Conservation (phyloP, 2,797 vertebrate species). For the Mormyrops boulengeri region DNA sequence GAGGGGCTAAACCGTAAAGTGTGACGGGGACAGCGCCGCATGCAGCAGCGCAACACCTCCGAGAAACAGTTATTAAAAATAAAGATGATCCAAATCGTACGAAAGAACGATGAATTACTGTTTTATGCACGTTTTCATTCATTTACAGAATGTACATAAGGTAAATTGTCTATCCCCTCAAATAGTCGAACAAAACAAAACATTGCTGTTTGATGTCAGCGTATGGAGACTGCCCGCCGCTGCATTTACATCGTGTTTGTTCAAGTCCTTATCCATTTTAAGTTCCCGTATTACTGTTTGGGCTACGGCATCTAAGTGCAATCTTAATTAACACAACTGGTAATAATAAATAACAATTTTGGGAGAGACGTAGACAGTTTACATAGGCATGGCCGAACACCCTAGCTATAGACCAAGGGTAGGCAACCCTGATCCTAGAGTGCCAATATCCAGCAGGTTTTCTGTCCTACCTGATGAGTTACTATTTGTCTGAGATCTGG, state of each 20-base stretch:
- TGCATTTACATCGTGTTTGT: background rate
- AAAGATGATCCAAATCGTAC: background rate
- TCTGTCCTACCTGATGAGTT: background rate
- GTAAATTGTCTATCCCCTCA: background rate
- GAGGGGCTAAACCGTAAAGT: background rate
- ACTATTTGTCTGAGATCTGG: background rate
- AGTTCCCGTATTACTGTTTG: background rate
- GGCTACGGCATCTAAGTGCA: background rate
- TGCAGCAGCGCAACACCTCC: background rate
- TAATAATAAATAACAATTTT: background rate
- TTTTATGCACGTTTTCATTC: background rate
- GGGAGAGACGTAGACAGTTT: background rate
- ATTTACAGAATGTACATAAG: background rate
- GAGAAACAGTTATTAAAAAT: background rate
- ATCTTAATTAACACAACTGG: background rate
- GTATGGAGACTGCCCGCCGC: background rate
- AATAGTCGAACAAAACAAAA: background rate
- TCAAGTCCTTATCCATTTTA: background rate
- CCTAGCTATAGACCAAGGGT: background rate
- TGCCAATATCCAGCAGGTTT: background rate
- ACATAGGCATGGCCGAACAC: background rate
- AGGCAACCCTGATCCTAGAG: background rate
- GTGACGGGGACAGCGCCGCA: background rate
- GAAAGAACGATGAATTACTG: background rate
- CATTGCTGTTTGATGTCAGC: background rate